Conservation (phyloP, 1,140 invertebrate genomes). For the Diorhabda elongata region DNA sequence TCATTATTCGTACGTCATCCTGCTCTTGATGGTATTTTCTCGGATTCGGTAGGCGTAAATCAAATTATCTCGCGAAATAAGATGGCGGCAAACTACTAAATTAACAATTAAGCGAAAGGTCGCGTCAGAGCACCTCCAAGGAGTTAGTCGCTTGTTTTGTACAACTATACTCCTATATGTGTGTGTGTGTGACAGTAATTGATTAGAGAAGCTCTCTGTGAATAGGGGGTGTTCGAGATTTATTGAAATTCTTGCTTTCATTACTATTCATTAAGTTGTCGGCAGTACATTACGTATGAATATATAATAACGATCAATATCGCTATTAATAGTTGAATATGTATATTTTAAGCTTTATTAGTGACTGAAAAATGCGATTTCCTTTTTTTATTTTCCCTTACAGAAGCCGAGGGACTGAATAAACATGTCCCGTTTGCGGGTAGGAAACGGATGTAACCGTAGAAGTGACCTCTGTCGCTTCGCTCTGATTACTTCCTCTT, state of each 20-base stretch:
- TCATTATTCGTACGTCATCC: too few species aligned
- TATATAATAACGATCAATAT: background rate
- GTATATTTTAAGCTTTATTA: too few species aligned
- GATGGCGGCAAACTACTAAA: background rate
- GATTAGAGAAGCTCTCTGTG: background rate
- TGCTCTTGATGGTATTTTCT: too few species aligned
- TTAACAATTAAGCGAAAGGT: slow-evolving; percentile 1
- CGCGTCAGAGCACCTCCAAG: background rate
- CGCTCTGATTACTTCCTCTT: background rate
- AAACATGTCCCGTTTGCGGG: background rate
- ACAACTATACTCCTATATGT: background rate
- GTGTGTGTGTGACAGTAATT: slow-evolving; percentile 1
- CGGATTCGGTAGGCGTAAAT: too few species aligned
- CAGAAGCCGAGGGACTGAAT: too few species aligned
- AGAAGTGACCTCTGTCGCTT: background rate
- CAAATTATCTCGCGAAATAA: too few species aligned
- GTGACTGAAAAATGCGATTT: too few species aligned
- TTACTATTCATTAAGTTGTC: slow-evolving; percentile 10
- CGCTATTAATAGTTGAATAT: background rate
- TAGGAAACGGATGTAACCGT: background rate
- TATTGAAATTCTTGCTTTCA: slow-evolving; percentile 5
- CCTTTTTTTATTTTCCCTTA: too few species aligned
- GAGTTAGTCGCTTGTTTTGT: slow-evolving; percentile 4
- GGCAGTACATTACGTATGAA: background rate
- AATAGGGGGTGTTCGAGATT: background rate